Percentiles rank a stretch among this genome's conserved stretches.
Conservation (phyloP, 2,888 invertebrate species). For the Diachrysia chrysitis region DNA sequence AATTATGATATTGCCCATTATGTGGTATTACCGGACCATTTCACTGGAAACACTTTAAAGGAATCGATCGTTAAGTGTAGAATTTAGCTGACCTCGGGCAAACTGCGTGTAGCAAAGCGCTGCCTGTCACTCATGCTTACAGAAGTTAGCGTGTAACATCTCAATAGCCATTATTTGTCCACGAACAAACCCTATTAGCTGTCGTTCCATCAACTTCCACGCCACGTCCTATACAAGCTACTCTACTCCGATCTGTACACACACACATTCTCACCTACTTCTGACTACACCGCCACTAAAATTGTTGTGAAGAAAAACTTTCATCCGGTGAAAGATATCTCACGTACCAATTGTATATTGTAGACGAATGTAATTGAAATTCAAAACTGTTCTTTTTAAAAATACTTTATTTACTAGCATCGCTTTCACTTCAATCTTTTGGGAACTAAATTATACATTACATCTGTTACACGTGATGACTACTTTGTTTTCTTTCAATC, state of each 20-base stretch:
- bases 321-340: conserved; percentile 57
- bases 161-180: conserved; percentile 70
- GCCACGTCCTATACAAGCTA: conserved; percentile 47
- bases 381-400: conserved; percentile 51
- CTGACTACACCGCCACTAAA: conserved; percentile 22
- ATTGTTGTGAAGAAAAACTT: conserved; percentile 48
- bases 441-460: conserved; percentile 44
- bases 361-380: conserved; percentile 57
- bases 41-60: conserved; percentile 70
- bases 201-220: conserved; percentile 47
- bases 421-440: conserved; percentile 54
- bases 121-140: conserved; percentile 76
- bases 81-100: conserved; percentile 70
- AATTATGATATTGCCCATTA: conserved; percentile 71
- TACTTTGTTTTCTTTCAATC: conserved; percentile 58
- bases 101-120: conserved; percentile 59
- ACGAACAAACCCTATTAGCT: conserved; percentile 63
- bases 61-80: conserved; percentile 68
- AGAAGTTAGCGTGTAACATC: conserved; percentile 70
- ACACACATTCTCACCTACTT: conserved; percentile 34
- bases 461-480: conserved; percentile 48
- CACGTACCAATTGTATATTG: conserved; percentile 58
- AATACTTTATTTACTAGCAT: conserved; percentile 46
- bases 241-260: conserved; percentile 20
- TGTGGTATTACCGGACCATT: conserved; percentile 69